A percentile compares a stretch with the other conserved stretches of the same genome.
phyloP scores from a whole-genome alignment of 2,888 invertebrate genomes.

The Sminthurinus aureus region DNA sequence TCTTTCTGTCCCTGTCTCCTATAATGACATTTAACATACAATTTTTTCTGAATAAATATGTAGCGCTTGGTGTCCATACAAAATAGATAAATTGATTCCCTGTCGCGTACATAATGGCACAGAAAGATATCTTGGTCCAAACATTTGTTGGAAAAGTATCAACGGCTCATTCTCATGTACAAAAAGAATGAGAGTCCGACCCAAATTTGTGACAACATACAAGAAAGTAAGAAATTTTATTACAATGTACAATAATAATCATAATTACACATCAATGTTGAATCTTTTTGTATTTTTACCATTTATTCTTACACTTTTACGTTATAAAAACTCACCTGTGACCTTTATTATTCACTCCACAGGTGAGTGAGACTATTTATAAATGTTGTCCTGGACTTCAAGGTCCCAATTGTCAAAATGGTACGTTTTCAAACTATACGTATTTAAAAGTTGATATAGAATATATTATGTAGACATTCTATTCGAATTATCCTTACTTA shows the following conservation, averaged over 20 bases:
- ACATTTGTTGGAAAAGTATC: slow-evolving; percentile 53
- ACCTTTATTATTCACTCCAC: no score
- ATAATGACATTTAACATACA: no score
- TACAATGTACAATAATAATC: no score
- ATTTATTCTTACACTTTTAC: no score
- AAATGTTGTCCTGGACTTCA: slow-evolving; percentile 60
- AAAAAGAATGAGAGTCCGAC: slow-evolving; percentile 57
- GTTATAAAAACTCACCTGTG: no score
- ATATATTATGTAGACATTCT: neutral
- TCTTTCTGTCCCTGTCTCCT: no score
- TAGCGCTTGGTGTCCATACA: slow-evolving; percentile 57
- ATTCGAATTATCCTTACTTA: neutral
- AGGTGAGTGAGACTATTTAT: slow-evolving; percentile 55
- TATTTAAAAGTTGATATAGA: neutral
- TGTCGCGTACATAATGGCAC: slow-evolving; percentile 57
- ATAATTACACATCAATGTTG: no score
- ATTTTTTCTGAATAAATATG: neutral
- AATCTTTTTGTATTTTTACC: no score
- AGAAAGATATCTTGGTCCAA: slow-evolving; percentile 55
- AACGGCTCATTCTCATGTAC: slow-evolving; percentile 50
- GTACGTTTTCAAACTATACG: neutral
- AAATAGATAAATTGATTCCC: slow-evolving; percentile 50
- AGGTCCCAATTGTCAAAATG: slow-evolving; percentile 26
- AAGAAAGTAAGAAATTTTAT: slow-evolving; percentile 58
- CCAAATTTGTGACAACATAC: slow-evolving; percentile 56